Base-by-base conservation (phyloP, 1,140 invertebrate species). In the Drosophila aff. region DNA sequence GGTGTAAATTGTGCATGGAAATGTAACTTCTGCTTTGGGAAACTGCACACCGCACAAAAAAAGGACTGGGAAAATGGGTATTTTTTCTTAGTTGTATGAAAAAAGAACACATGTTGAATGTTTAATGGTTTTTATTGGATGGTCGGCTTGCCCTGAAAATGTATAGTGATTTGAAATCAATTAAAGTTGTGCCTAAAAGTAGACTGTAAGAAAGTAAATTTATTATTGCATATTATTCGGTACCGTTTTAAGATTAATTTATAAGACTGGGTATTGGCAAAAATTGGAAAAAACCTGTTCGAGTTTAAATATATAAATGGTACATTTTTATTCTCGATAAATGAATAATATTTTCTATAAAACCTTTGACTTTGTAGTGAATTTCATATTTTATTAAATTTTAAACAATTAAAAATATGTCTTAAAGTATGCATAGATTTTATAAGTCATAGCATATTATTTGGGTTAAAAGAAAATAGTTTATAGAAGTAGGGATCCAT, bases 1-100 rank as follows among this genome's bases (percentile, higher is more conserved):
- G 84, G 86, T 89, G 85, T 85, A 89, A 89, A 89, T 89, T 89
- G 85, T 89, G 85, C 85, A 89, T 89, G 85, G 85, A 89, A 89
- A 89, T 89, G 85, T 85, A 90, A 85, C 85, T 90, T 85, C 85
- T 89, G 85, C 79, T 78, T 44, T 28, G 75, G 33, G 23, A 36
- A 65, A 77, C 55, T 76, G 33, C 50, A 63, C 50, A 36, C 43
- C n/a, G 59, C 11, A 18, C 49, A 33, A 52, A 44, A 64, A 41
- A 64, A 33, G 26, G 11, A 18, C 0, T 11, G 7, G n/a, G 2
- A 18, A 55, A 44, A 62, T 15, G 5, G 38, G 3, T 5, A 0
- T 2, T 15, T 6, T 41, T 7, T n/a, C 18, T 43, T 28, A 6
- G 4, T 26, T n/a, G 21, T n/a, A 2, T 0, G 0, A 38, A 55